Percentiles rank a stretch among this genome's conserved stretches.
Evolutionary conservation across 1,140 invertebrate genomes (phyloP).

Genomic region (Ephestia elutella): DNA sequence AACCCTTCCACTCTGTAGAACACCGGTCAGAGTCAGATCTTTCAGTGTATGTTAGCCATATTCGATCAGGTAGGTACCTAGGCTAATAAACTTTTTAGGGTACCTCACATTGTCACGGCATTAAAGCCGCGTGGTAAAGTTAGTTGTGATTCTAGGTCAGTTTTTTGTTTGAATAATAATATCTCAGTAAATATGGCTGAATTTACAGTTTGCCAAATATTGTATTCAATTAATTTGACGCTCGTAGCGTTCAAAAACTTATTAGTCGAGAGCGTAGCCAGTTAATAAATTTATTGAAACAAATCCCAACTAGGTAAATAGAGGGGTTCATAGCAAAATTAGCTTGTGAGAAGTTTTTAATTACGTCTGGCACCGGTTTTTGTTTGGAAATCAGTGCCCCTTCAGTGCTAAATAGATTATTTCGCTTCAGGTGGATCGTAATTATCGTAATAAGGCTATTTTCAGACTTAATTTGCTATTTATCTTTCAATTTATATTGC

Average conservation of each 20-base stretch:
- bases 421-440: conserved; percentile 18
- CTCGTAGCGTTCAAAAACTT: not conserved
- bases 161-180: no score
- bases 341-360: conserved; percentile 36
- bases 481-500: not conserved
- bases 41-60: no score
- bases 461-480: not conserved
- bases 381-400: conserved; percentile 35
- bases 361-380: conserved; percentile 37
- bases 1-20: no score
- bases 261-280: not conserved
- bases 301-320: not conserved
- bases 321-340: conserved; percentile 1
- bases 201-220: no score
- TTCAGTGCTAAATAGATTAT: conserved; percentile 30
- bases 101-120: no score
- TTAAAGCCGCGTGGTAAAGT: no score
- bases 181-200: no score
- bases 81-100: no score
- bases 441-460: conserved; percentile 11
- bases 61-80: no score
- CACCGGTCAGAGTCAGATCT: no score
- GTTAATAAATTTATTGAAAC: conserved; percentile 1
- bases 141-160: no score
- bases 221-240: not conserved